phyloP scores from a whole-genome alignment of 2,113 vertebrate genomes.

The Scortum barcoo region DNA sequence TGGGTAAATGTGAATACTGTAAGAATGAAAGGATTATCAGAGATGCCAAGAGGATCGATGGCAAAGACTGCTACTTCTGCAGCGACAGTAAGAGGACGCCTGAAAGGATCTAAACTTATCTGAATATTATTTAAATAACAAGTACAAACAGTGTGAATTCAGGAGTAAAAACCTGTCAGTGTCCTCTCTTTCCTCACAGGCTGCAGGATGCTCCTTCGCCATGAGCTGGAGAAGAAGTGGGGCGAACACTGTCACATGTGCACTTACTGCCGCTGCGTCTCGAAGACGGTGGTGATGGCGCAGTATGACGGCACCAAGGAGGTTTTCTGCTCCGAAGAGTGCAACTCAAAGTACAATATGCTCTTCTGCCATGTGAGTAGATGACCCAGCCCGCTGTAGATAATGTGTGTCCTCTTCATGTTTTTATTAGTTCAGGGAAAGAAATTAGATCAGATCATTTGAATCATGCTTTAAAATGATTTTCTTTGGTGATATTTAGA shows the following conservation, averaged over 20 bases:
- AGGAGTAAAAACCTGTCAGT: neutral
- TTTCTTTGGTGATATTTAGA: too few relatives aligned
- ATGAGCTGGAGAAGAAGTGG: conserved; percentile 90
- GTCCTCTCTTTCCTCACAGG: conserved; percentile 76
- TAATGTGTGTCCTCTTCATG: neutral
- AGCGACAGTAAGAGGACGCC: conserved; percentile 87
- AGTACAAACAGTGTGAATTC: neutral
- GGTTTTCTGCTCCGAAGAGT: conserved; percentile 92
- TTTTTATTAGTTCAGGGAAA: neutral
- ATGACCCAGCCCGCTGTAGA: too few relatives aligned
- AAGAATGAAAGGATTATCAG: conserved; percentile 89
- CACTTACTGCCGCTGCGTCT: conserved; percentile 90
- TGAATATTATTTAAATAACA: too few relatives aligned
- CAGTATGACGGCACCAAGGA: conserved; percentile 83
- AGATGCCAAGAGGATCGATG: conserved; percentile 88
- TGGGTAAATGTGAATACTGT: conserved; percentile 91
- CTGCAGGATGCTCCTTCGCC: conserved; percentile 90
- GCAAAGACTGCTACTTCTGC: conserved; percentile 90
- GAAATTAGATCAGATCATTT: neutral
- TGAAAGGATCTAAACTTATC: neutral
- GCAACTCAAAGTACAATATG: conserved; percentile 88
- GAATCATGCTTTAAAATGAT: neutral
- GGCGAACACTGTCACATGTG: conserved; percentile 90
- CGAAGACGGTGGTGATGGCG: conserved; percentile 85
- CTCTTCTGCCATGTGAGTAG: conserved; percentile 87